Base-by-base conservation (phyloP, 2,113 vertebrate genomes). In the Bos javanicus region DNA sequence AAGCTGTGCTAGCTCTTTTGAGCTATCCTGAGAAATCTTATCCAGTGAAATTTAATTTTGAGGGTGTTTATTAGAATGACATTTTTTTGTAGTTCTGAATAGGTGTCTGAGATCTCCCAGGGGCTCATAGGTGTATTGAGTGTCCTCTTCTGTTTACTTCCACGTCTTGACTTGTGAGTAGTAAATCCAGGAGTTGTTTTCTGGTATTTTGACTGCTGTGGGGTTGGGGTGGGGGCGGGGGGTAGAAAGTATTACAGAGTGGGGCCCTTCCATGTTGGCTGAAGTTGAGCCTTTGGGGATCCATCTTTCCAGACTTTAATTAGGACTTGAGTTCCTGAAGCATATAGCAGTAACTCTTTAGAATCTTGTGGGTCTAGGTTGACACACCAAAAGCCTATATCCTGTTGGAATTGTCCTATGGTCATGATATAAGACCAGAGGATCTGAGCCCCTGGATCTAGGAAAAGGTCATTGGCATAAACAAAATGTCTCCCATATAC, bases 211-310 rank as follows among this genome's bases (percentile, higher is more conserved):
- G n/a, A 21, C n/a, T 36, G 9, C n/a, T 36, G 64, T 11, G n/a
- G n/a, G 62, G 8, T 2, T 62, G 7, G 4, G 64, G 10, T 11
- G 10, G 2, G n/a, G 4, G 0, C 5, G 2, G 9, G 2, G n/a
- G 4, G n/a, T 36, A 71, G 8, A 71, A 71, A 36, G 17, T 36
- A 71, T 36, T 71, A 21, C 9, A 36, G 17, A 9, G n/a, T 21
- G 21, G 17, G n/a, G 16, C 64, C n/a, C 17, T 71, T 36, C 64
- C 17, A 71, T 71, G 9, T 71, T 10, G 16, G 17, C 64, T 36
- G 4, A 36, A 71, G 17, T 11, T 71, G 4, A 71, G 17, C 17
- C n/a, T 71, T 21, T 71, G 64, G 64, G 19, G 64, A 21, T n/a
- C 4, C n/a, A 21, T 23, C n/a, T 36, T 36, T 71, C n/a, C 17